phyloP scores from a whole-genome alignment of 2,797 vertebrate species.

The Manis crassicaudata region DNA sequence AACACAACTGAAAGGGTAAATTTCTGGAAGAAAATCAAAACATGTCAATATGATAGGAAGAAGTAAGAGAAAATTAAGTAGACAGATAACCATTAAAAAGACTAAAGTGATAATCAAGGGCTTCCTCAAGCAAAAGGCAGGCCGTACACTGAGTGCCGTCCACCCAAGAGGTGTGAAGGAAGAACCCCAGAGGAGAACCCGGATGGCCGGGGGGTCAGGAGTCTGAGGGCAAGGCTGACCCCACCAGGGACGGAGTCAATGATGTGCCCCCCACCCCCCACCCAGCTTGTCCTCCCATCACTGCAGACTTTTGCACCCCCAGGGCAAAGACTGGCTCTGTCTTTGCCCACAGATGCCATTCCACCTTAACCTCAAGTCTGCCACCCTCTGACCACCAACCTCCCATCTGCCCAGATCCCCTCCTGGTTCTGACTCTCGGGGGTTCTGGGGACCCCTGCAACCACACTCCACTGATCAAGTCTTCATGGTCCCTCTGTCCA shows the following conservation, averaged over 20 bases:
- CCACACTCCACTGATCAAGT: no score
- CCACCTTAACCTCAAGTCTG: not conserved
- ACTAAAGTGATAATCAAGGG: not conserved
- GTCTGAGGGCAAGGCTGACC: not conserved
- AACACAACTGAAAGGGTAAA: not conserved
- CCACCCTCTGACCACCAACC: no score
- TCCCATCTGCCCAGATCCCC: not conserved
- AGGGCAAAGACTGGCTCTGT: not conserved
- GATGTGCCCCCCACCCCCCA: not conserved
- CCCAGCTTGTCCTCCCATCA: not conserved
- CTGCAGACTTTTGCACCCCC: no score
- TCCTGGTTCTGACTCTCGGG: fast-evolving
- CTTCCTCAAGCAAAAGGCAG: not conserved
- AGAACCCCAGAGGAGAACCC: not conserved
- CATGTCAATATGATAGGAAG: not conserved
- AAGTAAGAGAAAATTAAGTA: not conserved
- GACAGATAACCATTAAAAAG: not conserved
- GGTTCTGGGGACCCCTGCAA: no score
- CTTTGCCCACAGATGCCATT: not conserved
- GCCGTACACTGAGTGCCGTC: not conserved
- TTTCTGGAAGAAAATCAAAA: not conserved
- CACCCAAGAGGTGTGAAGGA: not conserved
- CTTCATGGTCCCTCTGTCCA: not conserved
- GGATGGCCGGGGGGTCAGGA: not conserved
- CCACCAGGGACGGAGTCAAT: fast-evolving